These are phyloP conservation scores for Scolopax mira DNA, from an alignment of 2,113 vertebrate genomes.

Conservation along the genomic window DNA sequence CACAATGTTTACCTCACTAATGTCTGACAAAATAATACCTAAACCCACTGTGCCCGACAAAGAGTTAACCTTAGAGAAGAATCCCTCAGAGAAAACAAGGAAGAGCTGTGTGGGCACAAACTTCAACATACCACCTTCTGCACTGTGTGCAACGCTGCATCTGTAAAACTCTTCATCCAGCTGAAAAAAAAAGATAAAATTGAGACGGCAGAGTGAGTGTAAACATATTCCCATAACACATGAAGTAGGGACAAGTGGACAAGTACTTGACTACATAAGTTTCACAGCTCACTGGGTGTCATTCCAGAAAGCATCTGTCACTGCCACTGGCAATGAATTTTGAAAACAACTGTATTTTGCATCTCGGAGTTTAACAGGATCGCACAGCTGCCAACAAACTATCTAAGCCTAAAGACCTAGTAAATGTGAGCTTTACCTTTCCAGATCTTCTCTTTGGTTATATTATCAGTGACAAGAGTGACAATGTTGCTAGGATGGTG, in stretches of 20 bases:
- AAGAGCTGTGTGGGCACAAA: neutral
- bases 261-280: constrained; percentile 31
- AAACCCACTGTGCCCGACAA: neutral
- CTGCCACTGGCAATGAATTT: constrained; percentile 18
- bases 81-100: neutral
- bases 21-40: neutral
- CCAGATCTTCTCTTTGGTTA: neutral
- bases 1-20: neutral
- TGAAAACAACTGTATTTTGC: constrained; percentile 33
- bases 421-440: neutral
- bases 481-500: neutral
- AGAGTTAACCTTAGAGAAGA: neutral
- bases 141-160: neutral
- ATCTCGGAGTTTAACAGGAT: constrained; percentile 29
- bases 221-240: constrained; percentile 53
- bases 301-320: constrained; percentile 57
- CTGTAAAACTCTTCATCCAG: constrained; percentile 16
- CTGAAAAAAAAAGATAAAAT: neutral
- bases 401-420: neutral
- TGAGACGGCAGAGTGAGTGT: neutral
- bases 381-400: neutral
- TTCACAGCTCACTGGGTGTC: constrained; percentile 53
- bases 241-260: constrained; percentile 39
- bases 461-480: constrained; percentile 42
- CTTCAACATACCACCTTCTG: neutral